Conservation (phyloP, 1,140 invertebrate species). For the Brachionus calyciflorus region DNA sequence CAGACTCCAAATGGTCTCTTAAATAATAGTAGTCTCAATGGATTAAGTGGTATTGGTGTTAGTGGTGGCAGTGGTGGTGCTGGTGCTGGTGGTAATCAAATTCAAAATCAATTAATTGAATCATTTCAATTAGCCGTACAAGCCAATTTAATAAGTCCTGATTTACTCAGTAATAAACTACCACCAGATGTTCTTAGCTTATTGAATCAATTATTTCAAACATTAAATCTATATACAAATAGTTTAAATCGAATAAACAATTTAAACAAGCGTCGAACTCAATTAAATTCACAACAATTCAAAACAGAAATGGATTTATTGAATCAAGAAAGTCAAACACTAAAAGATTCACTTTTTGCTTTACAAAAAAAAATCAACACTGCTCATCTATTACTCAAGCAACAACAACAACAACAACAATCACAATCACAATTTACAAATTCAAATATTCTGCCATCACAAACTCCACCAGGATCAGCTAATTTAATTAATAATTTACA, state of each 20-base stretch:
- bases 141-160: neutral
- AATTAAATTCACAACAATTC: neutral
- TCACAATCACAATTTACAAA: neutral
- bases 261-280: neutral
- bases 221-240: conserved; percentile 4
- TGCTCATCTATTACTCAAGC: conserved; percentile 31
- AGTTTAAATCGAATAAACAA: neutral
- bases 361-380: conserved; percentile 16
- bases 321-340: conserved; percentile 9
- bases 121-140: conserved; percentile 12
- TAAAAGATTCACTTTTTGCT: neutral
- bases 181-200: conserved; percentile 1
- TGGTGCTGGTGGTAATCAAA: too few species aligned
- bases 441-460: neutral
- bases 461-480: neutral
- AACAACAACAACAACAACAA: conserved; percentile 20
- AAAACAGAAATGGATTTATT: conserved; percentile 12
- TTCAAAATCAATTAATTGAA: conserved; percentile 9
- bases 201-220: conserved; percentile 45
- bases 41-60: neutral
- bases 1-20: neutral
- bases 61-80: neutral
- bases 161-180: conserved; percentile 35
- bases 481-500: neutral
- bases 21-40: neutral